These are phyloP conservation scores for Drosophila insularis DNA, from an alignment of 1,140 invertebrate species.

Conservation along the genomic window DNA sequence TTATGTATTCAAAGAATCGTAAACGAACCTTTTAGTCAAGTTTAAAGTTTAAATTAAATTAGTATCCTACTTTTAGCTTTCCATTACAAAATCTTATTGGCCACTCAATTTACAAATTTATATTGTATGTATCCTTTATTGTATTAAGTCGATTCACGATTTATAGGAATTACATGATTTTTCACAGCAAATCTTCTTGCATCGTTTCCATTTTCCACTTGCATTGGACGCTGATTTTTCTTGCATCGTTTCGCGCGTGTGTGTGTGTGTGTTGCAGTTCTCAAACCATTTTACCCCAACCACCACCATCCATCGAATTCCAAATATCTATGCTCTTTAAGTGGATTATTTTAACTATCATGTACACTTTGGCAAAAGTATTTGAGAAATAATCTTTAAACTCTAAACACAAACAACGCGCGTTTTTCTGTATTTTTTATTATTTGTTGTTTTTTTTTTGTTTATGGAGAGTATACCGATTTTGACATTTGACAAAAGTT, in stretches of 20 bases:
- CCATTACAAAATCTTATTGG: too few relatives aligned
- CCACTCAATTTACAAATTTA: too few relatives aligned
- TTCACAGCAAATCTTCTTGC: background rate
- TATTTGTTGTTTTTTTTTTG: background rate
- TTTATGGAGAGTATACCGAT: slow-evolving; percentile 10
- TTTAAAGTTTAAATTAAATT: too few relatives aligned
- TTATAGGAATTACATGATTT: background rate
- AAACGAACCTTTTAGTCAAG: too few relatives aligned
- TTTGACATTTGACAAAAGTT: slow-evolving; percentile 36
- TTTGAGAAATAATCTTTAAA: background rate
- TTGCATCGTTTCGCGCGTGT: too few relatives aligned
- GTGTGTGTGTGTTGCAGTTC: too few relatives aligned
- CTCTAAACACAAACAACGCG: background rate
- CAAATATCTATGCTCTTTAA: background rate
- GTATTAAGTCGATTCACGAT: background rate
- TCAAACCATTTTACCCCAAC: background rate
- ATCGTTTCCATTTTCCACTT: background rate
- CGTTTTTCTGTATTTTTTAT: too few relatives aligned
- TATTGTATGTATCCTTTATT: background rate
- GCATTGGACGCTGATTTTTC: background rate
- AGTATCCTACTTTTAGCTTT: too few relatives aligned
- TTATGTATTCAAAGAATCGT: too few relatives aligned
- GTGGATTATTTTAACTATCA: background rate
- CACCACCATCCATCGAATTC: background rate
- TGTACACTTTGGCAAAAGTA: background rate